phyloP scores from a whole-genome alignment of 2,888 invertebrate genomes.

The Torymus auratus region DNA sequence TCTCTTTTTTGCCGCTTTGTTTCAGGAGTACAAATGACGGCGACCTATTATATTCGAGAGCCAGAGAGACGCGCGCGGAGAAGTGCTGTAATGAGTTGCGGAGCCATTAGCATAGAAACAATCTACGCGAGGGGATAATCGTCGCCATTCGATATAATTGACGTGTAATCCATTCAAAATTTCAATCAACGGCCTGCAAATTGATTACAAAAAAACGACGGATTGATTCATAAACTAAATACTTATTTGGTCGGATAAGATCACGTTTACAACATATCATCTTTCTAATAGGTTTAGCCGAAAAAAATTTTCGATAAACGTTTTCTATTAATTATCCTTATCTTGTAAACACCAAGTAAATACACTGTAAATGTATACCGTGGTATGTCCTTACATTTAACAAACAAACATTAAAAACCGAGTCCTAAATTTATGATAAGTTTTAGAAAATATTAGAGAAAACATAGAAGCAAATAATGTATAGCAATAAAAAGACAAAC shows the following conservation, averaged over 20 bases:
- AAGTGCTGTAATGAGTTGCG: constrained; percentile 38
- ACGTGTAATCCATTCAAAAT: constrained; percentile 34
- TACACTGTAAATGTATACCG: neutral
- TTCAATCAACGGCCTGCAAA: constrained; percentile 20
- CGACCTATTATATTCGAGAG: constrained; percentile 2
- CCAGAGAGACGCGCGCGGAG: too few species aligned
- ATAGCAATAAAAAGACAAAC: too few species aligned
- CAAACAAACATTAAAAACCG: neutral
- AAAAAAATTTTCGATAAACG: neutral
- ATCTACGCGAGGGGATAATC: constrained; percentile 48
- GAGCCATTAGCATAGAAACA: constrained; percentile 58
- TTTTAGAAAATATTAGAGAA: too few species aligned
- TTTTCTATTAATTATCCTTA: constrained; percentile 1
- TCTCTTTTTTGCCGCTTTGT: neutral
- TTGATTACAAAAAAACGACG: constrained; percentile 26
- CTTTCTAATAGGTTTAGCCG: neutral
- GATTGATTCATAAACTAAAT: constrained; percentile 34
- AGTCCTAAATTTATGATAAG: too few species aligned
- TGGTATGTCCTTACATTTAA: too few species aligned
- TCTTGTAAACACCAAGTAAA: neutral
- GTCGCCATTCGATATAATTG: constrained; percentile 51
- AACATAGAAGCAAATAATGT: too few species aligned
- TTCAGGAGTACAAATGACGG: constrained; percentile 29
- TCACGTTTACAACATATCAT: constrained; percentile 7
- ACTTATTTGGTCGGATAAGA: neutral